phyloP scores from a whole-genome alignment of 2,888 invertebrate species.

The Dolichomitus sp. region DNA sequence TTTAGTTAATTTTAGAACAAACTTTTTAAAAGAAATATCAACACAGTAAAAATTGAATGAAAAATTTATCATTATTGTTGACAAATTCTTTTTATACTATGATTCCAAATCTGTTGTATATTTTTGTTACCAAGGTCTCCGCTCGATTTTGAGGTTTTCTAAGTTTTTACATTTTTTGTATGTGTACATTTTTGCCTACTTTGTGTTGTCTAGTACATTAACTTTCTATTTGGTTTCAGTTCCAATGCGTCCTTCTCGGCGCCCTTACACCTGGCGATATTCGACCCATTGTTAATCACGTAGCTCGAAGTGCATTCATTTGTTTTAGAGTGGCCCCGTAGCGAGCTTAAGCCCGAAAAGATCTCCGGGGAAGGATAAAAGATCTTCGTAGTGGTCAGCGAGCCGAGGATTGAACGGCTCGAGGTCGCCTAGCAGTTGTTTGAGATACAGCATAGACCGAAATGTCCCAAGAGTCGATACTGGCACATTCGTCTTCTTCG shows the following conservation, averaged over 20 bases:
- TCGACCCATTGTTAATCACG: slow-evolving; percentile 48
- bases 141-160: no score
- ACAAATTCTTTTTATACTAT: no score
- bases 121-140: no score
- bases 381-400: slow-evolving; percentile 4
- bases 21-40: no score
- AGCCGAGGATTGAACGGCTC: background rate
- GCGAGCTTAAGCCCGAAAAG: slow-evolving; percentile 47
- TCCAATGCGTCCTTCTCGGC: background rate
- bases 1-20: no score
- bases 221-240: background rate
- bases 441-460: slow-evolving; percentile 56
- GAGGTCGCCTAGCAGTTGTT: slow-evolving; percentile 19
- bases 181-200: background rate
- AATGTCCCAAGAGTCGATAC: slow-evolving; percentile 45
- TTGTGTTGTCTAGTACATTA: background rate
- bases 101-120: no score
- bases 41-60: no score
- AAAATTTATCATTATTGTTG: no score
- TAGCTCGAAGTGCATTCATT: slow-evolving; percentile 73
- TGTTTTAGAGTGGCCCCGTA: slow-evolving; percentile 71
- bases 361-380: slow-evolving; percentile 13
- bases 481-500: slow-evolving; percentile 57
- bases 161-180: background rate
- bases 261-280: slow-evolving; percentile 48